phyloP scores from a whole-genome alignment of 2,797 vertebrate genomes.

The Pangasius mekongensis region DNA sequence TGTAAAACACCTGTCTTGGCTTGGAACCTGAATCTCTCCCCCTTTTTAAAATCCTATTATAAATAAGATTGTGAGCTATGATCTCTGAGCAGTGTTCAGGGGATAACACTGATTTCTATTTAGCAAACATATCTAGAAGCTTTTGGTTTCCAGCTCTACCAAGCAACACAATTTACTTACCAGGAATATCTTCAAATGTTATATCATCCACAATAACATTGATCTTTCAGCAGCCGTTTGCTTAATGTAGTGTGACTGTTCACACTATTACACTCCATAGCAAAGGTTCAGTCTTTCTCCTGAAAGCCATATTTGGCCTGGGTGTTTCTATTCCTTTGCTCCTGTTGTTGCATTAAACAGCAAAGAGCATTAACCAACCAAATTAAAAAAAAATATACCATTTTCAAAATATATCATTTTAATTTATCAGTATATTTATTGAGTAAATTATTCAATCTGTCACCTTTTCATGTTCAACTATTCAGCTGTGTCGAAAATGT shows the following conservation, averaged over 20 bases:
- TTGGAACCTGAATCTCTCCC: not conserved
- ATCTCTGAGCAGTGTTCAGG: slow-evolving; percentile 1
- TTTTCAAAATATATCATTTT: not conserved
- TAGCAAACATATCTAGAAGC: not conserved
- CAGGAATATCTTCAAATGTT: not conserved
- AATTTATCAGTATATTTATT: slow-evolving; percentile 60
- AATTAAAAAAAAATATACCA: not conserved
- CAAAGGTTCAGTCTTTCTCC: not conserved
- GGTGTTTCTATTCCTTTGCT: slow-evolving; percentile 4
- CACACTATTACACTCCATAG: slow-evolving; percentile 17
- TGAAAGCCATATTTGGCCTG: not conserved
- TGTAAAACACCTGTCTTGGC: slow-evolving; percentile 30
- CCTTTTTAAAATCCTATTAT: slow-evolving; percentile 9
- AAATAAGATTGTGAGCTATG: slow-evolving; percentile 21
- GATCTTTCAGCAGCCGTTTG: slow-evolving; percentile 13
- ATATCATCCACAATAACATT: slow-evolving; percentile 26
- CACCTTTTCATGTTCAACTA: slow-evolving; percentile 43
- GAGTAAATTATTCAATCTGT: slow-evolving; percentile 57
- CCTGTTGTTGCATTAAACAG: slow-evolving; percentile 24
- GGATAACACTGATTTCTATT: not conserved
- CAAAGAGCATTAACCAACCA: slow-evolving; percentile 22
- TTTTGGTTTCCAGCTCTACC: slow-evolving; percentile 24
- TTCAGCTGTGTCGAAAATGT: slow-evolving; percentile 50
- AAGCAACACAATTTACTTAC: slow-evolving; percentile 19
- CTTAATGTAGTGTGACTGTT: slow-evolving; percentile 23